Base-by-base conservation (phyloP, 2,113 vertebrate genomes). In the Polyodon spathula region DNA sequence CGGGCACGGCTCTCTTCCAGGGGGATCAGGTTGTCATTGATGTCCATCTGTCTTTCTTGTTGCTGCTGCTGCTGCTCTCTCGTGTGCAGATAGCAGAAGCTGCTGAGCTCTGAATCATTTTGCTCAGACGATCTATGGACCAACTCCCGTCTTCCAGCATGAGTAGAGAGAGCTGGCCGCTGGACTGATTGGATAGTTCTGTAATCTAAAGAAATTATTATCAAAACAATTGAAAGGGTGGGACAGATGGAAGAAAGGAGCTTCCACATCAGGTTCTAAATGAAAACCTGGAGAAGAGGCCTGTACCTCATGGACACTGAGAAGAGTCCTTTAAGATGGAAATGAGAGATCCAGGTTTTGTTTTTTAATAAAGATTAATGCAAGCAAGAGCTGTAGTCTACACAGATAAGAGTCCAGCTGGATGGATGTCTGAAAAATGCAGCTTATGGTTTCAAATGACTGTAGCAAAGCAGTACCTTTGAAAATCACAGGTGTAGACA, bases 21-120 rank as follows among this genome's bases (percentile, higher is more conserved):
- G 73, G 92, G 90, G 71, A 98, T 91, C 73, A 95, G 83, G 82
- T 97, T 98, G 84, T 97, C 89, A 16, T 97, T 97, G 79, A 95
- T 89, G 74, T 97, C 93, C 0, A 84, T 88, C 66, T 86, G 80
- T 61, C 82, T 85, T 51, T 89, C 78, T 1, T 77, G 53, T 3
- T 76, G 72, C 37, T 56, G 71, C 70, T 94, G 93, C 73, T 89
- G 92, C 81, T 93, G 91, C 73, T 96, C 94, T 75, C 79, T 91
- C 79, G 95, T 89, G 76, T 97, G 93, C 76, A 97, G 86, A 80
- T 96, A 94, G 83, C 95, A 97, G 76, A 97, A 86, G 76, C 93
- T 89, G 81, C 95, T 82, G 79, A 96, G 92, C 82, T 97, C 92
- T 66, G 92, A 81, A 77, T 91, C 84, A 39, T 86, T 76, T 60